Percentiles rank a stretch among this genome's conserved stretches.
Evolutionary conservation across 2,888 invertebrate species (phyloP).

Genomic region (Cataglyphis altisquamis): DNA sequence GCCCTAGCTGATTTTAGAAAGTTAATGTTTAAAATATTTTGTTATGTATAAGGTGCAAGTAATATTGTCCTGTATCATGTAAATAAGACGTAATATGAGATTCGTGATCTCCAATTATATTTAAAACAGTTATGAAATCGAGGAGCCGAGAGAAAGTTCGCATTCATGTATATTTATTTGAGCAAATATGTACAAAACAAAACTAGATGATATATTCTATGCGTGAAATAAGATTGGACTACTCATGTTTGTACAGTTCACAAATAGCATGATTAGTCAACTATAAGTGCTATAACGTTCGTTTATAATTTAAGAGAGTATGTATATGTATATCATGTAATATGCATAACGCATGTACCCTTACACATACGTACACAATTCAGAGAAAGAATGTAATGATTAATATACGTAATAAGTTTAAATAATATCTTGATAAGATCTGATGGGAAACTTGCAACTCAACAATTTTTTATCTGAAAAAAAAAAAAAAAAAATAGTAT

Average conservation of each 20-base stretch:
- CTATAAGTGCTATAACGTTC: slow-evolving; percentile 57
- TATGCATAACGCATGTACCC: slow-evolving; percentile 22
- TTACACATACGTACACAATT: slow-evolving; percentile 57
- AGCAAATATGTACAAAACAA: slow-evolving; percentile 76
- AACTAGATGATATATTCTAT: slow-evolving; percentile 65
- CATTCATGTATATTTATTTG: slow-evolving; percentile 83
- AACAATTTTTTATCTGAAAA: background rate
- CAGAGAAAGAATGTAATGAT: slow-evolving; percentile 55
- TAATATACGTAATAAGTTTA: slow-evolving; percentile 50
- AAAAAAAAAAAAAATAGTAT: background rate
- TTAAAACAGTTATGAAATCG: slow-evolving; percentile 21
- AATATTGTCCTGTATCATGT: slow-evolving; percentile 24
- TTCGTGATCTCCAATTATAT: slow-evolving; percentile 36
- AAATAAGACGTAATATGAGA: slow-evolving; percentile 16
- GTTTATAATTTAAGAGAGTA: slow-evolving; percentile 40
- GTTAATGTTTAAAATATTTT: slow-evolving; percentile 59
- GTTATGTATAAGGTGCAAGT: slow-evolving; percentile 64
- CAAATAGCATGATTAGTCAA: slow-evolving; percentile 73
- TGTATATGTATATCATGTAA: slow-evolving; percentile 42
- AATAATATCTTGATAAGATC: slow-evolving; percentile 66
- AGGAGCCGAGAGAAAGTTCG: slow-evolving; percentile 68
- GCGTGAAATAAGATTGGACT: slow-evolving; percentile 59
- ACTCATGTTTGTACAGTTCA: slow-evolving; percentile 76
- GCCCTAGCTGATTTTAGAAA: slow-evolving; percentile 21
- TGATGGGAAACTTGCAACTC: slow-evolving; percentile 60